Evolutionary conservation across 2,797 vertebrate genomes (phyloP).

Genomic region (Diplodus puntazzo): DNA sequence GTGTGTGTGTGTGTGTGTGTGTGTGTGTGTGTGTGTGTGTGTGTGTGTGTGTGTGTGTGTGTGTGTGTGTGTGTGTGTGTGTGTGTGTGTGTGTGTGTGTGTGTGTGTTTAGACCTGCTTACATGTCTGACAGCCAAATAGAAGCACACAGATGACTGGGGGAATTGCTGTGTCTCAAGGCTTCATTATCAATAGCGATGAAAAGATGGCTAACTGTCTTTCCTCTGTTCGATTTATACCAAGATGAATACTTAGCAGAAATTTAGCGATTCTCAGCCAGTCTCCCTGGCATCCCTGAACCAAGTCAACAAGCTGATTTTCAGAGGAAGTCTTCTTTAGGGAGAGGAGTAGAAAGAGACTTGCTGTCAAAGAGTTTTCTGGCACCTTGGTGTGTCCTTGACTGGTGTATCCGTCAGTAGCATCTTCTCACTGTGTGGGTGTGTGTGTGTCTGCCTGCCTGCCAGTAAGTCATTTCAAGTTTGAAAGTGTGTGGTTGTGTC

Average conservation of each 20-base stretch:
- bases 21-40: too few relatives aligned
- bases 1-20: too few relatives aligned
- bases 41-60: background rate
- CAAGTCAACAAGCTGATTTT: slow-evolving; percentile 65
- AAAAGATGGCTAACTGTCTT: slow-evolving; percentile 50
- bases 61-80: background rate
- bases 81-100: background rate
- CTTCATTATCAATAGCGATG: slow-evolving; percentile 38
- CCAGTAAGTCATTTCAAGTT: slow-evolving; percentile 47
- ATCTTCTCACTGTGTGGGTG: slow-evolving; percentile 45
- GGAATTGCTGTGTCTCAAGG: slow-evolving; percentile 43
- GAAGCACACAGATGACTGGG: slow-evolving; percentile 8
- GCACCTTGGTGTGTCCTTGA: slow-evolving; percentile 70
- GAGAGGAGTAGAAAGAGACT: slow-evolving; percentile 55
- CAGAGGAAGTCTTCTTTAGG: slow-evolving; percentile 50
- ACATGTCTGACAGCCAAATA: slow-evolving; percentile 39
- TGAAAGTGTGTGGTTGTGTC: slow-evolving; percentile 47
- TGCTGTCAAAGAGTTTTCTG: slow-evolving; percentile 68
- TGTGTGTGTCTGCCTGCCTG: slow-evolving; percentile 25
- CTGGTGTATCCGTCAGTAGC: slow-evolving; percentile 58
- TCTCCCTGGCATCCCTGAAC: slow-evolving; percentile 54
- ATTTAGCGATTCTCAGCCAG: slow-evolving; percentile 49
- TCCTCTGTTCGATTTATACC: slow-evolving; percentile 46
- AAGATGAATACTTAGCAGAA: slow-evolving; percentile 48
- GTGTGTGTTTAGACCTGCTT: slow-evolving; percentile 22